Conservation (phyloP, 2,888 invertebrate species). For the Tachina fera region DNA sequence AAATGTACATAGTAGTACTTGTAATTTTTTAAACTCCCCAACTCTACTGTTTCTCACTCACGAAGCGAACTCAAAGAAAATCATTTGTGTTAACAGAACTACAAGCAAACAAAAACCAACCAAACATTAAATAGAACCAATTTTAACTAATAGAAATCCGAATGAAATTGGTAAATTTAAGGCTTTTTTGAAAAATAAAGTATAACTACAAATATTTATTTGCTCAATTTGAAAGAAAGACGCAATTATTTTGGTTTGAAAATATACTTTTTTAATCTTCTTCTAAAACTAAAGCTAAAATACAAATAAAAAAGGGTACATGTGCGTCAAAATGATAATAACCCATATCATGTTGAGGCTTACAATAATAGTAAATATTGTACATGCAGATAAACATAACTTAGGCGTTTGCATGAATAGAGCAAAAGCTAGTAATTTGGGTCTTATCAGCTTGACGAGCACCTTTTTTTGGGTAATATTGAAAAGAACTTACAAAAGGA, state of each 20-base stretch:
- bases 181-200: conserved; percentile 55
- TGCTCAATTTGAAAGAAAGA: conserved; percentile 58
- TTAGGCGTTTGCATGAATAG: no score
- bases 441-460: neutral
- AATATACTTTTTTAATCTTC: conserved; percentile 61
- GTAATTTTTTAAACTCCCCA: neutral
- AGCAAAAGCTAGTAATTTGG: neutral
- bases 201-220: conserved; percentile 53
- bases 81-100: conserved; percentile 52
- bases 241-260: conserved; percentile 42
- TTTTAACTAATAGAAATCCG: conserved; percentile 39
- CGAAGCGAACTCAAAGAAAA: conserved; percentile 2
- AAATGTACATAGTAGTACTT: conserved; percentile 51
- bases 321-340: neutral
- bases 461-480: conserved; percentile 58
- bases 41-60: neutral
- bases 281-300: conserved; percentile 42
- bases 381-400: neutral
- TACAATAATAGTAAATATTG: neutral
- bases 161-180: conserved; percentile 47
- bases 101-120: conserved; percentile 70
- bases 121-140: conserved; percentile 71
- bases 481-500: conserved; percentile 65
- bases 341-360: neutral
- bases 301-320: neutral